These are phyloP conservation scores for Busseola fusca DNA, from an alignment of 2,888 invertebrate species.

Conservation along the genomic window DNA sequence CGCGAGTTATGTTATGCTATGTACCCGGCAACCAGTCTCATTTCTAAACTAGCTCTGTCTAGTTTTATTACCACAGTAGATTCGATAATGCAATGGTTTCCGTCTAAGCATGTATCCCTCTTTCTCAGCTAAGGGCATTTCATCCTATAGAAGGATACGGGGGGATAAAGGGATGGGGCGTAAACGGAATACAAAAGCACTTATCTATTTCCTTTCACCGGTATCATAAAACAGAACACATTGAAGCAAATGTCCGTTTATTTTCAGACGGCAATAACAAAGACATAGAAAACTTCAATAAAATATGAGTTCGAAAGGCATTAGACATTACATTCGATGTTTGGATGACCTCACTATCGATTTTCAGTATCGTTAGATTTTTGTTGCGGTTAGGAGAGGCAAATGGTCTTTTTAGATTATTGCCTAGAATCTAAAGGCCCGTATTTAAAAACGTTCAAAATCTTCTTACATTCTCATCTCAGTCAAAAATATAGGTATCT, in stretches of 20 bases:
- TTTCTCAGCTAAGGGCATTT: background rate
- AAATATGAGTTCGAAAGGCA: constrained; percentile 48
- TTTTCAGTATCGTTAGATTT: constrained; percentile 34
- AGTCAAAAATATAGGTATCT: too few relatives aligned
- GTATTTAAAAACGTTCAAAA: background rate
- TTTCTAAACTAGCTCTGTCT: background rate
- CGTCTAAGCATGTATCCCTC: background rate
- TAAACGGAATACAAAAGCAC: background rate
- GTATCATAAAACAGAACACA: background rate
- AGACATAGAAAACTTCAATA: constrained; percentile 39
- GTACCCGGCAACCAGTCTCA: background rate
- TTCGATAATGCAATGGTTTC: background rate
- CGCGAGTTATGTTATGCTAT: background rate
- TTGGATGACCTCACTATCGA: constrained; percentile 44
- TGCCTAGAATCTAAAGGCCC: background rate
- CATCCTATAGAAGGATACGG: background rate
- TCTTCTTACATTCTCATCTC: background rate
- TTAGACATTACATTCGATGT: constrained; percentile 44
- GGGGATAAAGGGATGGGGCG: background rate
- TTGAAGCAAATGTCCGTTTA: constrained; percentile 14
- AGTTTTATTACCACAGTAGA: background rate
- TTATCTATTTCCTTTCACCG: background rate
- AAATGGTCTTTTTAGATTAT: background rate
- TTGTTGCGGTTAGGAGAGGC: constrained; percentile 6
- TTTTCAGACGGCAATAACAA: constrained; percentile 8